Base-by-base conservation (phyloP, 2,888 invertebrate genomes). In the Tanytarsus gracilentus region DNA sequence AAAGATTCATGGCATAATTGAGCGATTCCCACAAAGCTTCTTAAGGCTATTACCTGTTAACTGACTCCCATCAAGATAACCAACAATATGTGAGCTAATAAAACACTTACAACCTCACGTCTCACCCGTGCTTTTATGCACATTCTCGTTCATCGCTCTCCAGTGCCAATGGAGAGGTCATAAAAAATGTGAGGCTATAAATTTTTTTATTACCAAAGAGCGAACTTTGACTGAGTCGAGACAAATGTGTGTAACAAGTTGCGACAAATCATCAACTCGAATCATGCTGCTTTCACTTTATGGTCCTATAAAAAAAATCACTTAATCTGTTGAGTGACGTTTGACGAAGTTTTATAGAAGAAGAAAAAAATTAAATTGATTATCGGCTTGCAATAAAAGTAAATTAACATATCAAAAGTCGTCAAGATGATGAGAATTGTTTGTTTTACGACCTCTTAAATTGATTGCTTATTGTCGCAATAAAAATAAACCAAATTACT, bases 321-420 rank as follows among this genome's bases (percentile, higher is more conserved):
- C 55, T 56, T 56, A 56, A 56, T 56, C 55, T 40, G 9, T 18
- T 14, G 16, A 55, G 33, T 53, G 52, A 33, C 33, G 33, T 9
- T 18, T 27, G 51, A 51, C 51, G 51, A 30, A 26, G 4, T 7
- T 11, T 23, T 26, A n/a, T 23, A 26, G 14, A 27, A 14, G 33
- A 30, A 23, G 21, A 14, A 8, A 25, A 25, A 29, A 27, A 29
- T 33, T 33, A 23, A 23, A 30, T 53, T 53, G 53, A 53, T 33
- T 36, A 56, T 23, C 55, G 55, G 27, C 21, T n/a, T n/a, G 18
- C 40, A 56, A 56, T 56, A 56, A 56, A 56, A 56, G 21, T n/a
- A 56, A 56, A 56, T 56, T 56, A 56, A 56, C 55, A 56, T 56
- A 56, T 56, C 55, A 56, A 56, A n/a, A 56, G 26, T 26, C 23